A percentile compares a stretch with the other conserved stretches of the same genome.
Evolutionary conservation across 2,797 vertebrate species (phyloP).

Genomic region (Cuniculus paca): DNA sequence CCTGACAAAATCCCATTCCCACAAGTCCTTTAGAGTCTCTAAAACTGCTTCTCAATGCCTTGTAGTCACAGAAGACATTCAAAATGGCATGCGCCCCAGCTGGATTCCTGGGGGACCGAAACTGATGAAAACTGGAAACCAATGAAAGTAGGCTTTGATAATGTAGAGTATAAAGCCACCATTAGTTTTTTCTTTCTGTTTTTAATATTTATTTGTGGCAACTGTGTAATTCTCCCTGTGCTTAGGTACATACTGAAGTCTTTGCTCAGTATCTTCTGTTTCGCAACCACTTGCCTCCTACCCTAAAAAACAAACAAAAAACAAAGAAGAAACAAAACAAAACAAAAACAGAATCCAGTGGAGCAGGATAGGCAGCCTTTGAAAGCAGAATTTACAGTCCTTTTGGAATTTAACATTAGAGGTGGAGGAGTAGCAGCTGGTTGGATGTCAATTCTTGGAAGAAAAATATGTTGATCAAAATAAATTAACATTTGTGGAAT

Average conservation of each 20-base stretch:
- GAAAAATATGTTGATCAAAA: conserved; percentile 61
- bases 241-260: not conserved
- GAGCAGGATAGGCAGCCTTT: not conserved
- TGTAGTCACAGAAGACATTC: not conserved
- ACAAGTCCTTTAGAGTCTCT: not conserved
- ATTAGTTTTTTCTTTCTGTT: not conserved
- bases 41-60: not conserved
- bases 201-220: not conserved
- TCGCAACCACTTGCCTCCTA: not conserved
- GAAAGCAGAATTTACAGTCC: conserved; percentile 11
- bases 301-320: not conserved
- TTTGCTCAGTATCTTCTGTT: conserved; percentile 19
- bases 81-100: not conserved
- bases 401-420: conserved; percentile 35
- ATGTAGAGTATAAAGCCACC: not conserved
- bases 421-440: conserved; percentile 36
- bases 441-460: conserved; percentile 56
- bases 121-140: not conserved
- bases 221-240: not conserved
- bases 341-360: not conserved
- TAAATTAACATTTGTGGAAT: conserved; percentile 62
- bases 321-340: not conserved
- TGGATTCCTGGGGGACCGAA: not conserved
- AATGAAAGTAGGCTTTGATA: not conserved
- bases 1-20: not conserved